Evolutionary conservation across 2,113 vertebrate genomes (phyloP), one percentile per base, ranked within the genome.

Genomic region (Alligator sinensis): DNA sequence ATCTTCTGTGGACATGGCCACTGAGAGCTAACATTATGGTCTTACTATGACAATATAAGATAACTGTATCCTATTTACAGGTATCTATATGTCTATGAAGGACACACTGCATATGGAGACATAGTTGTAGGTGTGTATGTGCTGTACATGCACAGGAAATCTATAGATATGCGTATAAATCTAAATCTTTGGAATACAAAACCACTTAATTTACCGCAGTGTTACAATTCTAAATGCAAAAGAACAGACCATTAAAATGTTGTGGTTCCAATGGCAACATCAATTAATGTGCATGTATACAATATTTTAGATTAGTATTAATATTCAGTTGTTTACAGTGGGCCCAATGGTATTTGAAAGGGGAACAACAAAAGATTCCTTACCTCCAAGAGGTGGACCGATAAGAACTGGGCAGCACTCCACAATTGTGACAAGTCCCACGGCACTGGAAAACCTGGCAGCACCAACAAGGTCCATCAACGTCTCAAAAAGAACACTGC

Each of bases 301-400:
- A 92, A 54, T 54, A 79, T 5, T 75, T 93, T 91, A 62, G 47
- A 86, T 59, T 68, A 75, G 82, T 95, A 77, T 89, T 18, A 87
- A 66, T 8, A 15, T 24, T 84, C 62, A 63, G 84, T 84, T 80
- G 27, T 57, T 93, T 60, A 77, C 78, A n/a, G 10, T 28, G 12
- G 19, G 22, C 57, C n/a, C 22, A 74, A 12, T 77, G 87, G 77
- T 16, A 54, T 60, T 57, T 79, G 79, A 47, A 62, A 91, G 88
- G 91, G 60, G 27, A 88, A 94, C 47, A 77, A 88, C 77, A 70
- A 91, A 79, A 88, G 30, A 58, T 18, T 76, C 90, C 96, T 95
- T 99, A 99, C 99, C 99, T 98, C 98, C 99, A 84, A 99, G 89
- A 25, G 99, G 99, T 94, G 99, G 99, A 4, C 99, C 99, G 55